phyloP scores from a whole-genome alignment of 2,888 invertebrate species.

The Perizoma affinitatum region DNA sequence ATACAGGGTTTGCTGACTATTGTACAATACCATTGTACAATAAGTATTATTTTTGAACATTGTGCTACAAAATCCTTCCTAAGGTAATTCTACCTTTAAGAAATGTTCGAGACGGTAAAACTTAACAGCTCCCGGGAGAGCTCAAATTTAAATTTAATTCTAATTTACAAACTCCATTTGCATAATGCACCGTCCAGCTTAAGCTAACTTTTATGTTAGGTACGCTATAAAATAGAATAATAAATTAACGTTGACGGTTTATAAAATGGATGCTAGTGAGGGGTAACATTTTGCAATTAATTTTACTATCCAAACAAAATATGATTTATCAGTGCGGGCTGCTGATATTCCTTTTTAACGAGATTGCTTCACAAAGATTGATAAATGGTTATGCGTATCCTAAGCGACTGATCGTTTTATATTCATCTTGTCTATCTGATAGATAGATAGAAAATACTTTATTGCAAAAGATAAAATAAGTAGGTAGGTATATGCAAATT shows the following conservation, averaged over 20 bases:
- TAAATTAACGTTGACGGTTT: not conserved
- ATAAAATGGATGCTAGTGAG: not conserved
- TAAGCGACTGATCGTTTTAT: conserved; percentile 19
- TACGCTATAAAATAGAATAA: conserved; percentile 4
- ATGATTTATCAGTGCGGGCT: no score
- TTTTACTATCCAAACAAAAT: not conserved
- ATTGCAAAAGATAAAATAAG: no score
- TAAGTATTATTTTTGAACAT: no score
- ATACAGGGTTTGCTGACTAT: no score
- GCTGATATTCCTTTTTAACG: conserved; percentile 17
- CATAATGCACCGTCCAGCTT: conserved; percentile 52
- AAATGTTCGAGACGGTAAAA: conserved; percentile 20
- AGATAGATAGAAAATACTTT: no score
- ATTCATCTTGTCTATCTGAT: conserved; percentile 17
- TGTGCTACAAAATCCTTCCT: not conserved
- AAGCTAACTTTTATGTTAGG: conserved; percentile 24
- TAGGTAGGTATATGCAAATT: no score
- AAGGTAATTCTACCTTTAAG: conserved; percentile 11
- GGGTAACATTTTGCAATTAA: not conserved
- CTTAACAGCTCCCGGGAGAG: conserved; percentile 39
- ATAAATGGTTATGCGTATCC: conserved; percentile 14
- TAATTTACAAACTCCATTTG: conserved; percentile 62
- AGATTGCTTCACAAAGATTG: conserved; percentile 28
- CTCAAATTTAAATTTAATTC: conserved; percentile 59
- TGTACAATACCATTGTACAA: no score